These are phyloP conservation scores for Mycteria americana DNA, from an alignment of 2,797 vertebrate species.

Conservation along the genomic window DNA sequence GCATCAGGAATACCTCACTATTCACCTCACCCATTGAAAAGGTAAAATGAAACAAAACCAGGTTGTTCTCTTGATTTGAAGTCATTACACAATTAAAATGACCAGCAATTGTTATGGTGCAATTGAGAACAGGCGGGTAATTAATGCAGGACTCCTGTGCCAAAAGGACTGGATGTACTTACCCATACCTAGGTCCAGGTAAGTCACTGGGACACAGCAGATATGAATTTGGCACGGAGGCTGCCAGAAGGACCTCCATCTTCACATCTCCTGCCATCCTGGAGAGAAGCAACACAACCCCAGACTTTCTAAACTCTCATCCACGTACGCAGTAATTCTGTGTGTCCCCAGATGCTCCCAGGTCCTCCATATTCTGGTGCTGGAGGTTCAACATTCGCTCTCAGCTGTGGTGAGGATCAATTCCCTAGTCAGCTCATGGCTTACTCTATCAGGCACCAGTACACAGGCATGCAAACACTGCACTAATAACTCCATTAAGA, in stretches of 20 bases:
- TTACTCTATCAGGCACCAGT: background rate
- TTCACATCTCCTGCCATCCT: background rate
- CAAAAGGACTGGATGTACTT: background rate
- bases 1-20: background rate
- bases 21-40: background rate
- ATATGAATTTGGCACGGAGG: background rate
- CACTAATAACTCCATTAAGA: background rate
- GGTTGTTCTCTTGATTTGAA: background rate
- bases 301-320: background rate
- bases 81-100: background rate
- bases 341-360: background rate
- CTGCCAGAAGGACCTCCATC: background rate
- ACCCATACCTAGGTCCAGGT: background rate
- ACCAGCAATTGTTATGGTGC: background rate
- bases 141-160: background rate
- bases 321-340: rapidly evolving
- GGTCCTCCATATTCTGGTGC: background rate
- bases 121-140: background rate
- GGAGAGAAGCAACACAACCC: background rate
- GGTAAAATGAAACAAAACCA: background rate
- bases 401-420: background rate
- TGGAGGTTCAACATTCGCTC: background rate
- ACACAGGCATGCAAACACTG: background rate
- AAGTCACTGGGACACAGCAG: background rate
- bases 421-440: background rate